Evolutionary conservation across 2,888 invertebrate species (phyloP).

Genomic region (Meloe dianella): DNA sequence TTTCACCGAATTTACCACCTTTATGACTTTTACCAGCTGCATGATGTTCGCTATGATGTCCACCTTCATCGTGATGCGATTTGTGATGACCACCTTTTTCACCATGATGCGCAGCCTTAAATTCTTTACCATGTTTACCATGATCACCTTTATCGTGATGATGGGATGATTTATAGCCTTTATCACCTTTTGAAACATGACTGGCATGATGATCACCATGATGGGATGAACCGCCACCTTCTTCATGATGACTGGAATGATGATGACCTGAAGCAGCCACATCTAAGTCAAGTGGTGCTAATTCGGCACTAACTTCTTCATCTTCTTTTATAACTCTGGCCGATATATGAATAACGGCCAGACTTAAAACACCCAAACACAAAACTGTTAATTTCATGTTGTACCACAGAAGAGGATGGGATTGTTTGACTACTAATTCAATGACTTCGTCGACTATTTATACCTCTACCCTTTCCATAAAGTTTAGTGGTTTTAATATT

Average conservation of each 20-base stretch:
- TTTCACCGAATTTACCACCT: slow-evolving; percentile 79
- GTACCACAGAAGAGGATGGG: slow-evolving; percentile 38
- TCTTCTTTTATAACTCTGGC: slow-evolving; percentile 52
- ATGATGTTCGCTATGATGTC: slow-evolving; percentile 78
- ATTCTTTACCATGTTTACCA: slow-evolving; percentile 76
- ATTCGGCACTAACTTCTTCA: slow-evolving; percentile 35
- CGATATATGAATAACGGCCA: slow-evolving; percentile 46
- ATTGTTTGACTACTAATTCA: slow-evolving; percentile 34
- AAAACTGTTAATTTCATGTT: slow-evolving; percentile 51
- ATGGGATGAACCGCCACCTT: slow-evolving; percentile 74
- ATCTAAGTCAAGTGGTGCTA: slow-evolving; percentile 56
- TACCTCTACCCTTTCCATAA: slow-evolving; percentile 43
- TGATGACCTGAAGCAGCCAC: slow-evolving; percentile 60
- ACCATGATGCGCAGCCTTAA: slow-evolving; percentile 77
- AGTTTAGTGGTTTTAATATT: slow-evolving; percentile 44
- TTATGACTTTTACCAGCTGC: slow-evolving; percentile 80
- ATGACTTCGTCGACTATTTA: slow-evolving; percentile 44
- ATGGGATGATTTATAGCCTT: slow-evolving; percentile 76
- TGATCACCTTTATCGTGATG: slow-evolving; percentile 82
- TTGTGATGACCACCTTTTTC: slow-evolving; percentile 83
- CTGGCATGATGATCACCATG: slow-evolving; percentile 72
- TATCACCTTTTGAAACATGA: slow-evolving; percentile 78
- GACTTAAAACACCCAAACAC: slow-evolving; percentile 49
- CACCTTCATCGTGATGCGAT: slow-evolving; percentile 78
- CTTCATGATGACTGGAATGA: slow-evolving; percentile 63